These are phyloP conservation scores for Drosophila gunungcola DNA, from an alignment of 1,140 invertebrate genomes.

Conservation along the genomic window DNA sequence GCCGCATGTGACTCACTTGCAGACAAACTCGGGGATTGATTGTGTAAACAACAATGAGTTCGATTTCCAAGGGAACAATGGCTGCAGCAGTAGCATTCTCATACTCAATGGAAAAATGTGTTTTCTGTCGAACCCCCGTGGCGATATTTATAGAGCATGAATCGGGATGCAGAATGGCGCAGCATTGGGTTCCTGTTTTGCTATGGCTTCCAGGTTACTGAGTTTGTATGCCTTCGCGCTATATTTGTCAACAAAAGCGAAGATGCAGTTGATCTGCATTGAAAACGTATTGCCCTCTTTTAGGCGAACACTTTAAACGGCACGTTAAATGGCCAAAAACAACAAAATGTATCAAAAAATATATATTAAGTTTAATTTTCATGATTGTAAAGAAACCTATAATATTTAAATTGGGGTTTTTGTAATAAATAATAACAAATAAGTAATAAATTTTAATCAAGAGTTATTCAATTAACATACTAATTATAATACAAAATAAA, in stretches of 20 bases:
- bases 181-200: constrained; percentile 4
- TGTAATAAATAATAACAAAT: too few species aligned
- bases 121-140: constrained; percentile 12
- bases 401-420: too few species aligned
- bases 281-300: constrained; percentile 48
- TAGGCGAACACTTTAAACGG: constrained; percentile 28
- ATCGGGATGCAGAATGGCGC: constrained; percentile 15
- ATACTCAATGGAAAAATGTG: background rate
- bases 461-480: too few species aligned
- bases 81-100: background rate
- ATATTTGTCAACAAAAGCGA: constrained; percentile 16
- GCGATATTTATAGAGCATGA: constrained; percentile 47
- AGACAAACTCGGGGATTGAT: constrained; percentile 41
- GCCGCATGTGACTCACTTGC: constrained; percentile 66
- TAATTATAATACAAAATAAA: too few species aligned
- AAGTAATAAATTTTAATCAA: too few species aligned
- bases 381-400: too few species aligned
- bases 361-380: too few species aligned
- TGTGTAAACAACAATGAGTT: constrained; percentile 60
- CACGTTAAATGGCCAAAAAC: background rate
- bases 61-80: constrained; percentile 1
- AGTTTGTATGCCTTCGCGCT: constrained; percentile 27
- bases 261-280: background rate
- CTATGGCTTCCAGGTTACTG: constrained; percentile 10
- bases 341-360: background rate